Base-by-base conservation (phyloP, 2,797 vertebrate species). In the Fistularia commersonii region DNA sequence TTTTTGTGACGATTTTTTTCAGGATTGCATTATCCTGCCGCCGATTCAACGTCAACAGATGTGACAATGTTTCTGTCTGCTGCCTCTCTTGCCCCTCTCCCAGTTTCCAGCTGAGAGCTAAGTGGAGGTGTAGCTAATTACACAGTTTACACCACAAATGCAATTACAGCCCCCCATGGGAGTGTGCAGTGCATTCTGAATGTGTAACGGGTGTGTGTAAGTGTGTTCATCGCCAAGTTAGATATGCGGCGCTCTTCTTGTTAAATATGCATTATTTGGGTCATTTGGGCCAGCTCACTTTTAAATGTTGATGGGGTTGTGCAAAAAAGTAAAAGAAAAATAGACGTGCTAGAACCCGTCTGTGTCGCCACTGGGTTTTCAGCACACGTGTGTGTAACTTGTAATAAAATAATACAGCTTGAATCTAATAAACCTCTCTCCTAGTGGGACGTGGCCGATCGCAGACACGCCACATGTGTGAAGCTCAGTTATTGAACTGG, bases 61-160 rank as follows among this genome's bases (percentile, higher is more conserved):
- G 61, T 51, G 48, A 7, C 11, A 54, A 57, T 61, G 69, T 57
- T 61, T 66, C 53, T 48, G 56, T 67, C 48, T 60, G 53, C 61
- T 51, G 61, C 63, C 61, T 56, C 31, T 43, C 57, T 49, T 23
- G 43, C 54, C 58, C 46, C 8, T 59, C 49, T 69, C 40, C 11
- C 3, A 8, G 45, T 59, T 51, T 85, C 81, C 75, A 74, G 77
- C 77, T 72, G 76, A 67, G 79, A 66, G 72, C 64, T 74, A 78
- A 85, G 71, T 76, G 61, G 69, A 74, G 77, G 78, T 57, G 49
- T 11, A 4, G 70, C 65, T 81, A 84, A 87, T 85, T 85, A 83
- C 38, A 57, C 69, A 54, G 71, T 84, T 78, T 79, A 77, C 73
- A 78, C 54, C 53, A 65, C 69, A 71, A 78, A 77, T 12, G 32